phyloP scores from a whole-genome alignment of 2,888 invertebrate genomes.

The Hemaris fuciformis region DNA sequence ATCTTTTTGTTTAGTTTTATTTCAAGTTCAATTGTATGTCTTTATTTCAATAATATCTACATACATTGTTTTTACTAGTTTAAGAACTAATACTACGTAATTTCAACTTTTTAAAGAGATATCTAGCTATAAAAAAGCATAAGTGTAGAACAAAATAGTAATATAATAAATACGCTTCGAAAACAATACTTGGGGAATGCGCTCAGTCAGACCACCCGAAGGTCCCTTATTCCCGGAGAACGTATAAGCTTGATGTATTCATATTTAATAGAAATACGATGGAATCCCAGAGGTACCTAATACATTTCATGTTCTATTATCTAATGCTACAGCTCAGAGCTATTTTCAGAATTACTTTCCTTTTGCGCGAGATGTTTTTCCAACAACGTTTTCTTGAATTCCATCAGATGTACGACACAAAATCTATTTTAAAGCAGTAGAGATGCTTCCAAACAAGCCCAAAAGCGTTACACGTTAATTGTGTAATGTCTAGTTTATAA shows the following conservation, averaged over 20 bases:
- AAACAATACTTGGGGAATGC: not conserved
- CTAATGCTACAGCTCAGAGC: not conserved
- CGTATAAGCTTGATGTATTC: slow-evolving; percentile 15
- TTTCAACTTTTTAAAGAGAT: too few species aligned
- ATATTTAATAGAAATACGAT: slow-evolving; percentile 20
- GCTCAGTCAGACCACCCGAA: not conserved
- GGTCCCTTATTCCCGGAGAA: not conserved
- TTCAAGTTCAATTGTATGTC: too few species aligned
- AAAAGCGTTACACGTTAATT: too few species aligned
- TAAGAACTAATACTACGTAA: too few species aligned
- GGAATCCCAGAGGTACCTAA: slow-evolving; percentile 19
- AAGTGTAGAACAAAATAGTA: not conserved
- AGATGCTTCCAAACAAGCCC: not conserved
- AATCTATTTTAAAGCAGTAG: not conserved
- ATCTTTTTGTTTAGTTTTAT: too few species aligned
- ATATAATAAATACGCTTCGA: not conserved
- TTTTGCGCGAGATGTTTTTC: not conserved
- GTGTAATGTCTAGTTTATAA: too few species aligned
- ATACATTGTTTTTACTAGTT: too few species aligned
- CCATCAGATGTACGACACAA: not conserved
- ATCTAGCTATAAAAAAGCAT: not conserved
- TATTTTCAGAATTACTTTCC: not conserved
- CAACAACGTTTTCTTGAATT: not conserved
- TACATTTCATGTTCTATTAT: slow-evolving; percentile 25
- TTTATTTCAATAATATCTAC: too few species aligned